Evolutionary conservation across 1,140 invertebrate species (phyloP).

Genomic region (Eriocheir sinensis): DNA sequence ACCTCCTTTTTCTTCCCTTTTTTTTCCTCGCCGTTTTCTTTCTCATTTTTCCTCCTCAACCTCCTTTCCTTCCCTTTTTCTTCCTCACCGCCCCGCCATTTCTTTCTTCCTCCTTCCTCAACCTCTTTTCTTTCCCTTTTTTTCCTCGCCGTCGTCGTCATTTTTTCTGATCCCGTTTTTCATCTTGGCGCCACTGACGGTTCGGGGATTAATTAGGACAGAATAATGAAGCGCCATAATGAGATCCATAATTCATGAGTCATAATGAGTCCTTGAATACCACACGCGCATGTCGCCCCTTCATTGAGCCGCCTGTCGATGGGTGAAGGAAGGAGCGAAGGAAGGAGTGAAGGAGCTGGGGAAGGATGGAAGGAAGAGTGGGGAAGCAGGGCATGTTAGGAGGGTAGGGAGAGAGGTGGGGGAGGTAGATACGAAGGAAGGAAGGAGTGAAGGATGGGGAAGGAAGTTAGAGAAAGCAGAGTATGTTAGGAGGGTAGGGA

Average conservation of each 20-base stretch:
- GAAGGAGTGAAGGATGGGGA: no score
- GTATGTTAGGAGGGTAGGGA: no score
- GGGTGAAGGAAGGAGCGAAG: not conserved
- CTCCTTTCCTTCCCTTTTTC: not conserved
- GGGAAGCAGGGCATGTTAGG: no score
- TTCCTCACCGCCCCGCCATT: no score
- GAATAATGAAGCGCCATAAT: conserved; percentile 75
- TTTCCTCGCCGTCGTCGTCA: conserved; percentile 64
- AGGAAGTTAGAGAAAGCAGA: no score
- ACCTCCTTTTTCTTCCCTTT: not conserved
- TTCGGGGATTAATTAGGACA: conserved; percentile 75
- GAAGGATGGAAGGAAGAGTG: no score
- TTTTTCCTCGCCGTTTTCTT: not conserved
- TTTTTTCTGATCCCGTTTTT: no score
- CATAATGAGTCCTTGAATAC: conserved; percentile 76
- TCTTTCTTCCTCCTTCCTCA: not conserved
- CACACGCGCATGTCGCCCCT: conserved; percentile 47
- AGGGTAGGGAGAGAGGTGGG: no score
- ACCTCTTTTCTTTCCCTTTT: not conserved
- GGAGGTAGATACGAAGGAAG: no score
- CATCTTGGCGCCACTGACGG: conserved; percentile 69
- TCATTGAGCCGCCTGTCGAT: not conserved
- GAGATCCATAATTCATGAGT: conserved; percentile 77
- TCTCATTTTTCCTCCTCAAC: not conserved
- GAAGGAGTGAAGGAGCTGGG: no score